phyloP scores from a whole-genome alignment of 2,113 vertebrate genomes.

The Myotis lucifugus region DNA sequence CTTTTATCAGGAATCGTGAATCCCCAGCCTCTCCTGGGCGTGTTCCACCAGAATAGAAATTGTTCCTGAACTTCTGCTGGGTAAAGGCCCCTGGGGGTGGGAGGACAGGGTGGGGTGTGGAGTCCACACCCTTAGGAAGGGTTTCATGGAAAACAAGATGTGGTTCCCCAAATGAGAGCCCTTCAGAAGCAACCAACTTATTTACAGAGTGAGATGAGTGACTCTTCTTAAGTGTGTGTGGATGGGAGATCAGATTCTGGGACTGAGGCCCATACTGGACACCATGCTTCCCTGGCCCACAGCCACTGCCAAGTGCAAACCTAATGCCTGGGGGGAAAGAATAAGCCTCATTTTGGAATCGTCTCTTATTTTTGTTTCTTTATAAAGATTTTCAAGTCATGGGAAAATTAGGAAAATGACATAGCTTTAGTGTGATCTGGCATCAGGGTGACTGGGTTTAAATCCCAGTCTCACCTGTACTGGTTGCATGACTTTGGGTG shows the following conservation, averaged over 20 bases:
- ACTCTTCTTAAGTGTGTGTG: neutral
- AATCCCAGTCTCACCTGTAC: neutral
- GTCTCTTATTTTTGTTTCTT: conserved; percentile 19
- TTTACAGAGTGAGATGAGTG: neutral
- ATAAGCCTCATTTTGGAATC: neutral
- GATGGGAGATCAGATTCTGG: neutral
- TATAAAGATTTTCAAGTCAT: neutral
- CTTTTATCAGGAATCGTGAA: neutral
- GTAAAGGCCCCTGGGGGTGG: neutral
- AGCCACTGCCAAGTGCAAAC: neutral
- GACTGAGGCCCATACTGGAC: neutral
- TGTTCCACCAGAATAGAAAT: neutral
- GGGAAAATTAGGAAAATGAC: neutral
- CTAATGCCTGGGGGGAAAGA: neutral
- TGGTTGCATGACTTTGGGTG: neutral
- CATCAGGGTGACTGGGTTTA: neutral
- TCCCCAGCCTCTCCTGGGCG: neutral
- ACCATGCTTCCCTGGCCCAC: neutral
- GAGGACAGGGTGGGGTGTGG: neutral
- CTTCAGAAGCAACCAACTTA: neutral
- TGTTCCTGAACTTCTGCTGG: neutral
- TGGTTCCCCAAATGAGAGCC: neutral
- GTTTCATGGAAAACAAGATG: neutral
- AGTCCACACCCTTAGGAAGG: accelerated
- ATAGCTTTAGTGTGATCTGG: neutral